These are phyloP conservation scores for Drosophila helvetica DNA, from an alignment of 2,888 invertebrate genomes.

Conservation along the genomic window DNA sequence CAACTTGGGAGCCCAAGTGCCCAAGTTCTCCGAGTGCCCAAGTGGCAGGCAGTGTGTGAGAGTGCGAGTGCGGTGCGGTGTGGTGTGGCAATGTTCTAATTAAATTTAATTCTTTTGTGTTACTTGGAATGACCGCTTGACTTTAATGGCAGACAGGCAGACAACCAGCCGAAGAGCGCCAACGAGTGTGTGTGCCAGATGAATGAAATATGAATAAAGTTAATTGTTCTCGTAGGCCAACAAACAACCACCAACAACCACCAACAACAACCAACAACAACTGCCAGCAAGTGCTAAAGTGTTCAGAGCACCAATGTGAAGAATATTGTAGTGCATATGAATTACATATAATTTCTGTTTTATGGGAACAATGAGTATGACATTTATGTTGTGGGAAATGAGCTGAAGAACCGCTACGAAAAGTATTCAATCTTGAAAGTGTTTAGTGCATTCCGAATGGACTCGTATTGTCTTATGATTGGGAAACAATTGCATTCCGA, in stretches of 20 bases:
- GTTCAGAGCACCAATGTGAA: conserved; percentile 40
- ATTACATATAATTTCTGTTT: conserved; percentile 39
- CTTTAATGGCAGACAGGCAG: conserved; percentile 46
- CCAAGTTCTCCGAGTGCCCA: conserved; percentile 3
- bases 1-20: conserved; percentile 15
- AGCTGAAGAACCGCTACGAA: conserved; percentile 44
- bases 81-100: conserved; percentile 71
- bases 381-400: conserved; percentile 48
- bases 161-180: background rate
- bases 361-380: conserved; percentile 48
- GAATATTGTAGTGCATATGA: conserved; percentile 40
- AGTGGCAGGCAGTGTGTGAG: background rate
- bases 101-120: conserved; percentile 57
- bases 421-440: conserved; percentile 32
- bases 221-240: conserved; percentile 28
- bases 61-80: background rate
- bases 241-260: background rate
- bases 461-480: background rate
- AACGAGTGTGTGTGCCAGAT: background rate
- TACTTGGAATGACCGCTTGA: conserved; percentile 61
- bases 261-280: background rate
- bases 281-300: conserved; percentile 24
- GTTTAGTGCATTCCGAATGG: conserved; percentile 40
- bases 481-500: conserved; percentile 13
- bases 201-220: conserved; percentile 27